phyloP scores from a whole-genome alignment of 1,140 invertebrate species.

The Phymastichus coffea region DNA sequence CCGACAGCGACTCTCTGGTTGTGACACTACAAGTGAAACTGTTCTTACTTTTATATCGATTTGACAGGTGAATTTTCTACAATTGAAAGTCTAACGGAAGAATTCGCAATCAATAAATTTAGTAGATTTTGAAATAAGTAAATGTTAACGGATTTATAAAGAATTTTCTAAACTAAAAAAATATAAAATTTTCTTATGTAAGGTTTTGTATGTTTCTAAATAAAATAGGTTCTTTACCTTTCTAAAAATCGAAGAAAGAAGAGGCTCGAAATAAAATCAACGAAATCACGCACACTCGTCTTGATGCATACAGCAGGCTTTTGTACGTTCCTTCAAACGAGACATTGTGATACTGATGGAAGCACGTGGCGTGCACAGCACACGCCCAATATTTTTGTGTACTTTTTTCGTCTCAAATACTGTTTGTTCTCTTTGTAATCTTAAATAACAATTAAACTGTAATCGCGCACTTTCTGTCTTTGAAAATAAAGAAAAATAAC shows the following conservation, averaged over 20 bases:
- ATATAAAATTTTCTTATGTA: neutral
- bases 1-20: conserved; percentile 41
- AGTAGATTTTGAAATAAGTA: neutral
- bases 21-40: conserved; percentile 41
- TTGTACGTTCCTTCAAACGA: conserved; percentile 54
- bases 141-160: neutral
- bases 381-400: conserved; percentile 28
- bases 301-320: conserved; percentile 39
- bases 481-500: too few species aligned
- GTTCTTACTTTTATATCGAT: conserved; percentile 32
- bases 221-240: conserved; percentile 8
- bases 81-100: conserved; percentile 9
- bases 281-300: conserved; percentile 27
- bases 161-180: too few species aligned
- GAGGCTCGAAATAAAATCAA: too few species aligned
- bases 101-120: conserved; percentile 17
- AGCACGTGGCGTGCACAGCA: conserved; percentile 35
- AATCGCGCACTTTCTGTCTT: conserved; percentile 21
- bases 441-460: conserved; percentile 6
- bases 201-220: conserved; percentile 20
- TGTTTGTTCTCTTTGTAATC: conserved; percentile 4
- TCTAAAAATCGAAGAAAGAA: neutral
- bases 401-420: conserved; percentile 23
- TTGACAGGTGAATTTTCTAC: conserved; percentile 6
- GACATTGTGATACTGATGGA: conserved; percentile 57